Conservation (phyloP, 2,113 vertebrate species). For the Synchiropus splendidus region DNA sequence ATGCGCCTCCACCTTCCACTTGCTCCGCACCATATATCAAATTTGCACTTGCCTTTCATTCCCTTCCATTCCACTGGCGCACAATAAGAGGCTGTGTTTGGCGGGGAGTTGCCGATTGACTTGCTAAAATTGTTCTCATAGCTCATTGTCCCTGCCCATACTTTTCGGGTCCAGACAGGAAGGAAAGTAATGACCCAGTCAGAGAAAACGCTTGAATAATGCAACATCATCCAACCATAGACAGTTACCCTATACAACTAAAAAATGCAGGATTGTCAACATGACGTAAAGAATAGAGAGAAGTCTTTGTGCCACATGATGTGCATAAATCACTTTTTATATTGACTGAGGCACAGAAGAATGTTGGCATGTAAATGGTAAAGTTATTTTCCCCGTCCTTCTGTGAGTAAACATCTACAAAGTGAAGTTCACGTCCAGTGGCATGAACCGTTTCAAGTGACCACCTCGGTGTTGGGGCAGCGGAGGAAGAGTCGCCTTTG, state of each 20-base stretch:
- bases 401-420: slow-evolving; percentile 36
- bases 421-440: slow-evolving; percentile 36
- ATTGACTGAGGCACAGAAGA: slow-evolving; percentile 25
- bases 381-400: too few relatives aligned
- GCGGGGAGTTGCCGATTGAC: slow-evolving; percentile 50
- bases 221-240: slow-evolving; percentile 20
- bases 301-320: too few relatives aligned
- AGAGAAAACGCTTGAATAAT: slow-evolving; percentile 43
- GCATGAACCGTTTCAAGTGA: slow-evolving; percentile 41
- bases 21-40: slow-evolving; percentile 44
- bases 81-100: slow-evolving; percentile 46
- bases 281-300: too few relatives aligned
- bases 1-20: slow-evolving; percentile 14
- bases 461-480: slow-evolving; percentile 37
- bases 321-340: too few relatives aligned
- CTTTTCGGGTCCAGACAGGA: slow-evolving; percentile 14
- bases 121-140: slow-evolving; percentile 48
- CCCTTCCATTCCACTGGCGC: slow-evolving; percentile 29
- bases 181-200: slow-evolving; percentile 9
- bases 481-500: slow-evolving; percentile 24
- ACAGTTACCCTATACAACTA: slow-evolving; percentile 19
- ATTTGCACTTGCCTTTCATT: slow-evolving; percentile 24
- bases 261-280: too few relatives aligned
- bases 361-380: slow-evolving; percentile 26
- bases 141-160: slow-evolving; percentile 54